These are phyloP conservation scores for Syngnathus floridae DNA, from an alignment of 2,113 vertebrate genomes.

Conservation along the genomic window DNA sequence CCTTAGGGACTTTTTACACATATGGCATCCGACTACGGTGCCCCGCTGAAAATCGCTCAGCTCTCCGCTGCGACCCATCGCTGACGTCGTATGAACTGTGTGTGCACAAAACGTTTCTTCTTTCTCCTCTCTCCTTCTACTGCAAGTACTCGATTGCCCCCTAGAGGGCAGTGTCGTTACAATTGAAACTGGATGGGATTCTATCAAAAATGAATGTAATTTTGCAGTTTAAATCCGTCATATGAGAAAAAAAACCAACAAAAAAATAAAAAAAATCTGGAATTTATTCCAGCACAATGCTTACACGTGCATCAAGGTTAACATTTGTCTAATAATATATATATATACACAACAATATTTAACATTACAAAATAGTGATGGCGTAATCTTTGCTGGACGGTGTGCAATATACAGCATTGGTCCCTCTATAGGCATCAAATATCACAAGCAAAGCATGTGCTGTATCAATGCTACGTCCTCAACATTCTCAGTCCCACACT, in stretches of 20 bases:
- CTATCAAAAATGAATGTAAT: not conserved
- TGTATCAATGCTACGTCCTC: constrained; percentile 7
- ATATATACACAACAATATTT: constrained; percentile 75
- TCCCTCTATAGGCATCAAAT: constrained; percentile 16
- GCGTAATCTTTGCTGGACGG: constrained; percentile 61
- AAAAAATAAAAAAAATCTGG: constrained; percentile 53
- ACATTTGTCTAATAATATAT: constrained; percentile 55
- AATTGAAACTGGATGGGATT: no score
- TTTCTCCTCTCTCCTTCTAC: no score
- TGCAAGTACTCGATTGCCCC: not conserved
- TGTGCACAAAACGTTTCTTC: not conserved
- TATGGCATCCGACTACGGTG: constrained; percentile 39
- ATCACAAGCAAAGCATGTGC: constrained; percentile 27
- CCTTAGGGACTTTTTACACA: constrained; percentile 37
- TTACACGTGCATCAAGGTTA: constrained; percentile 74
- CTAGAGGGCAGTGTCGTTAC: not conserved
- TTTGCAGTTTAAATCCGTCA: not conserved
- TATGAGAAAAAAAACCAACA: not conserved
- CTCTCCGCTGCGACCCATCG: constrained; percentile 45
- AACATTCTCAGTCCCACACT: constrained; percentile 33
- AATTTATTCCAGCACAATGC: constrained; percentile 77
- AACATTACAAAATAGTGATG: constrained; percentile 81
- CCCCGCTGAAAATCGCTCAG: constrained; percentile 53
- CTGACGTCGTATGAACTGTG: no score
- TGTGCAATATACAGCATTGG: constrained; percentile 59